Evolutionary conservation across 2,797 vertebrate species (phyloP), one percentile per base, ranked within the genome.

Genomic region (Hydrolagus colliei): DNA sequence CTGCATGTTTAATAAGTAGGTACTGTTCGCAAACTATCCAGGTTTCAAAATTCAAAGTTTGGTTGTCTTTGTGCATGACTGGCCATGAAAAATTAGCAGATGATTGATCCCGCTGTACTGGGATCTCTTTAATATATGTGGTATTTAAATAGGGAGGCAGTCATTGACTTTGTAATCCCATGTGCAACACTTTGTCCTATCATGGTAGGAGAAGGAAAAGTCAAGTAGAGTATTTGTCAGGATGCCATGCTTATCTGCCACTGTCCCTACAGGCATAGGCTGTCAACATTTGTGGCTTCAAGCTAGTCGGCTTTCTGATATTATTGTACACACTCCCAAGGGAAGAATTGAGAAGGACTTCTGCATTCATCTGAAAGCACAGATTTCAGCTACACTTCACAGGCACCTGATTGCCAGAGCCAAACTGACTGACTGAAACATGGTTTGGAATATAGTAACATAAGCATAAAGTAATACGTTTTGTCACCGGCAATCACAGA

Each of bases 181-280:
- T 73, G 90, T 91, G 94, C 92, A 93, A 90, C 91, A 90, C 92
- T 91, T 52, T 92, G 92, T 88, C 89, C 90, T 88, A 87, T 59
- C 86, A 90, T 91, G 92, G 90, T 89, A 89, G 87, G 93, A 94
- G 73, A 87, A 92, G 92, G 90, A 92, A 92, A 94, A 96, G 95
- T 95, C 93, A 95, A 94, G 92, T 91, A 88, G 89, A 91, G 92
- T 93, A 91, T 96, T 96, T 96, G 94, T 95, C 93, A 93, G 93
- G 89, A 92, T 90, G 92, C 91, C 93, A 92, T 90, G 85, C 78
- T 95, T 90, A 92, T 92, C 93, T 94, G 88, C 89, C 90, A 90
- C 74, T 88, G 76, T 95, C 95, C 95, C 95, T 89, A 93, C 89
- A 95, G 95, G 93, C 93, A 91, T 88, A 86, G 89, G 92, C 93